Percentiles rank a stretch among this genome's conserved stretches.
These are phyloP conservation scores for Pseudocheirus occidentalis DNA, from an alignment of 2,797 vertebrate species.

Conservation along the genomic window DNA sequence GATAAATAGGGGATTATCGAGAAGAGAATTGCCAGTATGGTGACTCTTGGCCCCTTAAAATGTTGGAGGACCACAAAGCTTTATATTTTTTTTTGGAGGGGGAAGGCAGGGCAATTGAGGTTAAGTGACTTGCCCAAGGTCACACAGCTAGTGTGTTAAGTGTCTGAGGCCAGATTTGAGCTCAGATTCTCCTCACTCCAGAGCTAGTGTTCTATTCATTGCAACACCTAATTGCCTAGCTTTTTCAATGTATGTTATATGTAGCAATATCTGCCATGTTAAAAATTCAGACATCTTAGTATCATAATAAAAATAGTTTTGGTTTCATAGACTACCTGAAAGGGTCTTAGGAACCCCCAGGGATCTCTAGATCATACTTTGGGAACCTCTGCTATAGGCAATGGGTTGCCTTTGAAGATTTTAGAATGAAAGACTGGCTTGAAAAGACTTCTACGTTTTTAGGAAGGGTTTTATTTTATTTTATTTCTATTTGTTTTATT, in stretches of 20 bases:
- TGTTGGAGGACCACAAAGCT: background rate
- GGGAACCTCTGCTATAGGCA: background rate
- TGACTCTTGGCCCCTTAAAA: too few species aligned
- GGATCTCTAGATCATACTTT: background rate
- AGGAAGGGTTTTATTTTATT: background rate
- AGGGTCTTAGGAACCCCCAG: background rate
- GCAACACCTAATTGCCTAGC: too few species aligned
- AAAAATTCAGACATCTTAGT: background rate
- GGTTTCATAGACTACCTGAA: background rate
- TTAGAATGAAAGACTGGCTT: background rate
- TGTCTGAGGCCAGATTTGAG: too few species aligned
- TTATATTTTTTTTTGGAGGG: too few species aligned
- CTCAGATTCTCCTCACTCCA: too few species aligned
- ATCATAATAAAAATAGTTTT: background rate
- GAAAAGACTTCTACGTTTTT: background rate
- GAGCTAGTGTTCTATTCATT: too few species aligned
- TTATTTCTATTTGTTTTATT: background rate
- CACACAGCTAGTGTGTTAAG: too few species aligned
- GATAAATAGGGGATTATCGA: background rate
- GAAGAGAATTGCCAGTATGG: background rate
- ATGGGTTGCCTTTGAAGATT: background rate
- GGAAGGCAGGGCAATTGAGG: too few species aligned
- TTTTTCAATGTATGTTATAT: background rate
- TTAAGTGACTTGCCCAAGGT: too few species aligned
- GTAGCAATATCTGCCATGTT: background rate